Conservation (phyloP, 2,113 vertebrate genomes). For the Jaculus jaculus region DNA sequence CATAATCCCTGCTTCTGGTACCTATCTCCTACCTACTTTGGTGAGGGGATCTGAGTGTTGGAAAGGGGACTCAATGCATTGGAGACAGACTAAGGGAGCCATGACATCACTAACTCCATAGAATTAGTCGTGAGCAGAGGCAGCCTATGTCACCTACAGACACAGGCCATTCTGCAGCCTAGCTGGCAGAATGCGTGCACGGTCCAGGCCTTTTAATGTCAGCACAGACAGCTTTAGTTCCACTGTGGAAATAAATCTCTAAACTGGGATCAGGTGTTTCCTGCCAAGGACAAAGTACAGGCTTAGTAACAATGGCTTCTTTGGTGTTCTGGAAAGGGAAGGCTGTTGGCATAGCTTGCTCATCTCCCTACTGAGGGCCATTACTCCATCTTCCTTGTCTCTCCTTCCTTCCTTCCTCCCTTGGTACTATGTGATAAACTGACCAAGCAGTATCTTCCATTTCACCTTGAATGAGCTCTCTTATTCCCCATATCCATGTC, state of each 20-base stretch:
- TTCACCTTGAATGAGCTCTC: conserved; percentile 65
- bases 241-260: background rate
- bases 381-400: background rate
- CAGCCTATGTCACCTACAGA: accelerated
- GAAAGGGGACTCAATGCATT: background rate
- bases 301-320: conserved; percentile 58
- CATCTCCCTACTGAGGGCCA: background rate
- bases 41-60: no score
- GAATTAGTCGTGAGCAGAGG: background rate
- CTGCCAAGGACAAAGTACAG: background rate
- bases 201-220: background rate
- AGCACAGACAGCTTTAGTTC: background rate
- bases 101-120: accelerated
- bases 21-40: background rate
- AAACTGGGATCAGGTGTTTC: conserved; percentile 31
- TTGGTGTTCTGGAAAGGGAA: conserved; percentile 46
- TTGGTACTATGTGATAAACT: background rate
- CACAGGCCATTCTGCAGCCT: accelerated
- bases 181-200: background rate
- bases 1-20: background rate
- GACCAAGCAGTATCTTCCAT: background rate
- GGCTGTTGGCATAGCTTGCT: background rate
- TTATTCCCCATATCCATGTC: conserved; percentile 56
- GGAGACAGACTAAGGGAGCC: background rate
- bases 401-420: conserved; percentile 55